Percentiles rank a stretch among this genome's conserved stretches.
Conservation (phyloP, 2,113 vertebrate genomes). For the Petrocephalus zakoni region DNA sequence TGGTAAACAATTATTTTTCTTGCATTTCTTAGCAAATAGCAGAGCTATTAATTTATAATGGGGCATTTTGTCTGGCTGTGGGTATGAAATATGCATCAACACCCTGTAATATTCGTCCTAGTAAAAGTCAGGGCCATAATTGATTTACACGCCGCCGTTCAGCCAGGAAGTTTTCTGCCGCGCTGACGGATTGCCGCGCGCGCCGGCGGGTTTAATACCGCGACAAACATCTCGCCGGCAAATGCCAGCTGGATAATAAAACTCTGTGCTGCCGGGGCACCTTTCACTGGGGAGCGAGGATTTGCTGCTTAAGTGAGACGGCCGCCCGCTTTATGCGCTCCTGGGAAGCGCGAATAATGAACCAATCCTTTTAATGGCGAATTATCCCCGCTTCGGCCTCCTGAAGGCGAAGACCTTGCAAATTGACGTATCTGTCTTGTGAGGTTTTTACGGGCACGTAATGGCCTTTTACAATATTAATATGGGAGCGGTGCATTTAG, state of each 20-base stretch:
- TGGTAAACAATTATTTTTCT: background rate
- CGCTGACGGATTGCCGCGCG: slow-evolving; percentile 82
- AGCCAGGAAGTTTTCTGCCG: slow-evolving; percentile 70
- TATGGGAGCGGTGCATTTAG: slow-evolving; percentile 98
- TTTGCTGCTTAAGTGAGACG: slow-evolving; percentile 83
- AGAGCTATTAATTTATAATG: background rate
- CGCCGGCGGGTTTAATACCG: slow-evolving; percentile 77
- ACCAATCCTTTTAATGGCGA: slow-evolving; percentile 87
- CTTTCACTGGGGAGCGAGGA: slow-evolving; percentile 78
- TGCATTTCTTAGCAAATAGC: background rate
- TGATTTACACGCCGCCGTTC: slow-evolving; percentile 79
- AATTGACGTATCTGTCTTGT: slow-evolving; percentile 97
- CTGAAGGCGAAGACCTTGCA: slow-evolving; percentile 82
- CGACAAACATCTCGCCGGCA: slow-evolving; percentile 86
- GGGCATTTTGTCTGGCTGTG: background rate
- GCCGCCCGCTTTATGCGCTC: slow-evolving; percentile 78
- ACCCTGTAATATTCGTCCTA: slow-evolving; percentile 9
- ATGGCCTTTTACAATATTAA: slow-evolving; percentile 99
- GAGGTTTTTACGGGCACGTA: slow-evolving; percentile 90
- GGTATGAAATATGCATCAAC: slow-evolving; percentile 9
- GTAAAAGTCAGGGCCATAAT: slow-evolving; percentile 57
- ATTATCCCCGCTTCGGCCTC: slow-evolving; percentile 87
- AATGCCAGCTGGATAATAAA: slow-evolving; percentile 79
- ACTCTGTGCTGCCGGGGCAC: slow-evolving; percentile 71
- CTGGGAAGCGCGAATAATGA: slow-evolving; percentile 81